Base-by-base conservation (phyloP, 2,113 vertebrate genomes). In the Chloropsis cyanopogon region DNA sequence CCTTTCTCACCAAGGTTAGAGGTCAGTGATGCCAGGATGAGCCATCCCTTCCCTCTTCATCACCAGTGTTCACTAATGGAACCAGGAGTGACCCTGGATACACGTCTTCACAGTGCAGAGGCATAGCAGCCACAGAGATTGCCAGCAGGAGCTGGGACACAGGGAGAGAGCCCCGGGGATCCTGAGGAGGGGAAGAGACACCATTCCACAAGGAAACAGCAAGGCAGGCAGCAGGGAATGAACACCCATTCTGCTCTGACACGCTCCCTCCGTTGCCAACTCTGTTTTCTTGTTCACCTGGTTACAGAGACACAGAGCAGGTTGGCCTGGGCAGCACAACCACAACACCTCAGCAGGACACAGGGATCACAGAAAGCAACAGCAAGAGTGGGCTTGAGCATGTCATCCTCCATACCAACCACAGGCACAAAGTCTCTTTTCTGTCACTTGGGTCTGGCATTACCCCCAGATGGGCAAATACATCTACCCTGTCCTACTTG, bases 61-160 rank as follows among this genome's bases (percentile, higher is more conserved):
- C 88, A 90, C 73, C 90, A 94, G 86, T 82, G 83, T 80, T 93
- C 57, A 24, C 65, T 73, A 81, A 39, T 14, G 4, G 11, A 79
- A 60, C 81, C 78, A 88, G 91, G 91, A 57, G 39, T 9, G 72
- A 84, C 49, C 90, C 95, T 4, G 14, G 91, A 50, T 35, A 31
- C 0, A 0, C 33, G 11, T 73, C 86, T 82, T 97, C 95, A 95
- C 94, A 97, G 95, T 96, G 95, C 95, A 95, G 91, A 96, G 92
- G 91, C 88, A 81, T 19, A 96, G 90, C 88, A 96, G 92, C 92
- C 76, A n/a, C 24, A 1, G 85, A 85, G 70, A 60, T 71, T 68
- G 41, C 86, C 44, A 17, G 66, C 82, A 92, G 65, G 72, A 88
- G 57, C 84, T 47, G 64, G 53, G 71, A 83, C 35, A 88, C 41